phyloP scores from a whole-genome alignment of 2,888 invertebrate genomes.

The Ctenicera cuprea region DNA sequence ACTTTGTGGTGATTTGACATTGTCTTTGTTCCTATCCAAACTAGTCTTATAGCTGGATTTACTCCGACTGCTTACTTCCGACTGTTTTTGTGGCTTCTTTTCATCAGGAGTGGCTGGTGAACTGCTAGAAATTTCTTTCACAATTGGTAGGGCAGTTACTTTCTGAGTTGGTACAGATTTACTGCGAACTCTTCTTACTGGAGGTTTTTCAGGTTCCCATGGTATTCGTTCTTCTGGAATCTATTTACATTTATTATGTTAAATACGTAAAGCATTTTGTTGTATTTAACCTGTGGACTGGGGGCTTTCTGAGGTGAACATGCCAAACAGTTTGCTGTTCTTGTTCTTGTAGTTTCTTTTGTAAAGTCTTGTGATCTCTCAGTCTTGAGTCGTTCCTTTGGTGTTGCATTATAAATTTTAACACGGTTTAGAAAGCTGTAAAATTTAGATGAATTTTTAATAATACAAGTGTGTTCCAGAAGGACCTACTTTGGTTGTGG shows the following conservation, averaged over 20 bases:
- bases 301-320: conserved; percentile 58
- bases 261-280: not conserved
- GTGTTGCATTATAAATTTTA: conserved; percentile 50
- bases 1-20: conserved; percentile 61
- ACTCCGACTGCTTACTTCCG: conserved; percentile 37
- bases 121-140: conserved; percentile 29
- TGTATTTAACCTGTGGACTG: conserved; percentile 27
- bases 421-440: conserved; percentile 61
- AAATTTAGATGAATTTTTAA: conserved; percentile 33
- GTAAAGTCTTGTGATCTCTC: conserved; percentile 31
- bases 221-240: conserved; percentile 71
- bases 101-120: conserved; percentile 5
- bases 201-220: conserved; percentile 69
- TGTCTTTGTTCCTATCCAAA: conserved; percentile 5
- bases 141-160: conserved; percentile 29
- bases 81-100: conserved; percentile 13
- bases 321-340: conserved; percentile 65
- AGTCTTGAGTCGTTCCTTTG: conserved; percentile 35
- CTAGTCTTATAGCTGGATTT: conserved; percentile 36
- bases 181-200: conserved; percentile 61
- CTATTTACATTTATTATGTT: conserved; percentile 53
- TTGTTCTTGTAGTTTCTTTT: conserved; percentile 53
- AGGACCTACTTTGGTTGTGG: conserved; percentile 77
- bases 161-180: conserved; percentile 62
- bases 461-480: not conserved